phyloP scores from a whole-genome alignment of 2,888 invertebrate genomes.

The Incurvaria masculella region DNA sequence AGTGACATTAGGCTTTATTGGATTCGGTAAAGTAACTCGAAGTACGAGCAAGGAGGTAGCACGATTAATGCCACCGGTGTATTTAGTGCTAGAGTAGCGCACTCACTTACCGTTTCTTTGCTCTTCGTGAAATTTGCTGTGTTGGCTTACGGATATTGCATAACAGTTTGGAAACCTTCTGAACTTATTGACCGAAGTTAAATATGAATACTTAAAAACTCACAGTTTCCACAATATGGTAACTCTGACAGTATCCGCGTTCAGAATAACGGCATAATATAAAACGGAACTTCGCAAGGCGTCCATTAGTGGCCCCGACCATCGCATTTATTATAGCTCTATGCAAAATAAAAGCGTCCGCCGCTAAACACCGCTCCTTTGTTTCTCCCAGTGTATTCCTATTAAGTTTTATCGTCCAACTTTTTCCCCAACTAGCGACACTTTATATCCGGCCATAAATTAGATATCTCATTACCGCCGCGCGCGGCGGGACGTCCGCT shows the following conservation, averaged over 20 bases:
- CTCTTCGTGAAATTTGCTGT: too few relatives aligned
- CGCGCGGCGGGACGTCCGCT: background rate
- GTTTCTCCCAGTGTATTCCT: constrained; percentile 26
- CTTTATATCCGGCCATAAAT: constrained; percentile 8
- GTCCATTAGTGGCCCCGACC: background rate
- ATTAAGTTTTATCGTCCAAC: constrained; percentile 35
- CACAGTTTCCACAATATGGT: too few relatives aligned
- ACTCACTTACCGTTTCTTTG: too few relatives aligned
- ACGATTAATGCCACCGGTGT: background rate
- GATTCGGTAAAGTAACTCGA: constrained; percentile 33
- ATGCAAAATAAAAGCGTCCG: constrained; percentile 32
- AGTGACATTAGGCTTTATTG: constrained; percentile 40
- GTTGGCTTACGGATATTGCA: too few relatives aligned
- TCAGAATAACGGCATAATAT: background rate
- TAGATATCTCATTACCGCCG: constrained; percentile 7
- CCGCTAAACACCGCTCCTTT: constrained; percentile 30
- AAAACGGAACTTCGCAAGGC: background rate
- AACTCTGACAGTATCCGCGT: background rate
- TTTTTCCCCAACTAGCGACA: constrained; percentile 22
- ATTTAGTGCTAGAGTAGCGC: background rate
- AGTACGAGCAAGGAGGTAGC: constrained; percentile 24
- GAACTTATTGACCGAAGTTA: too few relatives aligned
- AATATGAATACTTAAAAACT: too few relatives aligned
- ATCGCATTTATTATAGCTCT: constrained; percentile 20
- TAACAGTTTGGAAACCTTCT: too few relatives aligned